These are phyloP conservation scores for Origma solitaria DNA, from an alignment of 2,113 vertebrate genomes.

Conservation along the genomic window DNA sequence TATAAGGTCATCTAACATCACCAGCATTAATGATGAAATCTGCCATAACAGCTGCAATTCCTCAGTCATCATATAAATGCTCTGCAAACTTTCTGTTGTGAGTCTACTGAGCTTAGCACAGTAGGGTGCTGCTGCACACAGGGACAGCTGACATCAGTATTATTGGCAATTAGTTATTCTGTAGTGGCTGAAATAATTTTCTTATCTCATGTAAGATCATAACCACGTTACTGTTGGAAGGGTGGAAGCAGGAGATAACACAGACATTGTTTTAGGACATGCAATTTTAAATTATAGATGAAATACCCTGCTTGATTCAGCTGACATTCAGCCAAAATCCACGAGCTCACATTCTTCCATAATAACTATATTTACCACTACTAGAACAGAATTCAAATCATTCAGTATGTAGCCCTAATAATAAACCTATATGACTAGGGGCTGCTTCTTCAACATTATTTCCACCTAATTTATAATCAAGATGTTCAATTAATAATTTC, in stretches of 20 bases:
- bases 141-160: background rate
- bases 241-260: slow-evolving; percentile 32
- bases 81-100: background rate
- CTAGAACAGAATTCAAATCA: slow-evolving; percentile 68
- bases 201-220: slow-evolving; percentile 35
- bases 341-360: slow-evolving; percentile 34
- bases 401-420: slow-evolving; percentile 67
- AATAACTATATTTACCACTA: slow-evolving; percentile 74
- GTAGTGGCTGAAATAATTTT: slow-evolving; percentile 19
- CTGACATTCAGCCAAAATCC: slow-evolving; percentile 70
- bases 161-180: slow-evolving; percentile 38
- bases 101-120: background rate
- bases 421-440: slow-evolving; percentile 74
- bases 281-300: slow-evolving; percentile 52
- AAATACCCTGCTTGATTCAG: slow-evolving; percentile 62
- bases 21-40: background rate
- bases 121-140: background rate
- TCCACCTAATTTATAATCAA: slow-evolving; percentile 84
- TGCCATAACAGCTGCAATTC: background rate
- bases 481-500: slow-evolving; percentile 82
- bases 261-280: slow-evolving; percentile 52
- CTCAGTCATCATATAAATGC: background rate
- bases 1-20: background rate
- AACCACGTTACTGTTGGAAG: background rate
- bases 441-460: slow-evolving; percentile 81